Evolutionary conservation across 2,888 invertebrate genomes (phyloP).

Genomic region (Pheosia gnoma): DNA sequence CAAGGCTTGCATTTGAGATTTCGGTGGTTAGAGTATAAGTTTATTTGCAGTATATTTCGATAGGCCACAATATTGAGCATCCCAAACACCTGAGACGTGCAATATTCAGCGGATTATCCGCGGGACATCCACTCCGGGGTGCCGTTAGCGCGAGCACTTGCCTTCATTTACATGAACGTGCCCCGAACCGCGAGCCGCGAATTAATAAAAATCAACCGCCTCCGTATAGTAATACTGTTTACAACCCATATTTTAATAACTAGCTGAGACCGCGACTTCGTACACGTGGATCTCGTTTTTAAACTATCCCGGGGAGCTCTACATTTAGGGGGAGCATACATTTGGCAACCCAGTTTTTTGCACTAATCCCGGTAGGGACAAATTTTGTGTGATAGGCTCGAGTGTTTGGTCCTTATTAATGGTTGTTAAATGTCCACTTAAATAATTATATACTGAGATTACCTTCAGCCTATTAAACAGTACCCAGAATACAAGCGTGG

Average conservation of each 20-base stretch:
- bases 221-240: not conserved
- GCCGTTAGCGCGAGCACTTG: not conserved
- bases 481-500: not conserved
- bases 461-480: not conserved
- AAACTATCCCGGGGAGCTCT: no score
- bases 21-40: constrained; percentile 1
- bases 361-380: no score
- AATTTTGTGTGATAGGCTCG: no score
- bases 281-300: no score
- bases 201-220: constrained; percentile 3
- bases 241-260: not conserved
- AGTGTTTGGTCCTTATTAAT: no score
- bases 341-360: no score
- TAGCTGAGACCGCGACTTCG: not conserved
- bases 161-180: constrained; percentile 4
- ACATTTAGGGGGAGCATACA: no score
- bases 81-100: constrained; percentile 4
- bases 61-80: not conserved
- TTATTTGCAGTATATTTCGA: not conserved
- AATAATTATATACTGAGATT: no score
- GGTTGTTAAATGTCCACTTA: no score
- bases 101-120: constrained; percentile 2
- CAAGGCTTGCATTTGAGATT: not conserved
- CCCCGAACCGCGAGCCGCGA: not conserved
- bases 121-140: not conserved